A percentile compares a stretch with the other conserved stretches of the same genome.
Evolutionary conservation across 30 jellyfish, hydroid and myxozoan species (phyloP).

Genomic region (Pelagia noctiluca): DNA sequence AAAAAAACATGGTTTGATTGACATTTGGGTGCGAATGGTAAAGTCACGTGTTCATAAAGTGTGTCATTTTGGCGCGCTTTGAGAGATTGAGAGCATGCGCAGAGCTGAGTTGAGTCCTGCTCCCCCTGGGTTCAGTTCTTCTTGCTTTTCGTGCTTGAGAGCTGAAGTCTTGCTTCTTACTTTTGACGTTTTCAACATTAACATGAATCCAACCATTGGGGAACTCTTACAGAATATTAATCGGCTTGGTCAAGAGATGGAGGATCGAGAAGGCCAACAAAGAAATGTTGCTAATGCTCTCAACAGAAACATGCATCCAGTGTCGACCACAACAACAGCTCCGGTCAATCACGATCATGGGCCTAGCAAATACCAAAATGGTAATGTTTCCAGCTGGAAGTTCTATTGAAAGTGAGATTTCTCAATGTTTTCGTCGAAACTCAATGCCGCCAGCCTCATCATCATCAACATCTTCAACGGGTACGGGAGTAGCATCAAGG

Average conservation of each 20-base stretch:
- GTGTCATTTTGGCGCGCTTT: neutral
- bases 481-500: neutral
- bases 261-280: conserved; percentile 1
- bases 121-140: neutral
- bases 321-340: neutral
- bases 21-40: too few species aligned
- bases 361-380: too few species aligned
- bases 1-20: too few species aligned
- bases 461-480: too few species aligned
- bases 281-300: neutral
- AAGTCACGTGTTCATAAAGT: too few species aligned
- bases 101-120: neutral
- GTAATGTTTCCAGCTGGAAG: too few species aligned
- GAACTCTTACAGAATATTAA: neutral
- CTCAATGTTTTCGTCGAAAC: neutral
- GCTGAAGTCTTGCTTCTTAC: neutral
- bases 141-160: neutral
- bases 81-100: neutral
- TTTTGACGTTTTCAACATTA: too few species aligned
- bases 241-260: conserved; percentile 4
- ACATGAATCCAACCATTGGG: neutral
- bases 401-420: too few species aligned
- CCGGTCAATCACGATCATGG: neutral
- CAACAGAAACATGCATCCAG: neutral
- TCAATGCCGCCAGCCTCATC: neutral